These are phyloP conservation scores for Trachops cirrhosus DNA, from an alignment of 2,797 vertebrate species.

Conservation along the genomic window DNA sequence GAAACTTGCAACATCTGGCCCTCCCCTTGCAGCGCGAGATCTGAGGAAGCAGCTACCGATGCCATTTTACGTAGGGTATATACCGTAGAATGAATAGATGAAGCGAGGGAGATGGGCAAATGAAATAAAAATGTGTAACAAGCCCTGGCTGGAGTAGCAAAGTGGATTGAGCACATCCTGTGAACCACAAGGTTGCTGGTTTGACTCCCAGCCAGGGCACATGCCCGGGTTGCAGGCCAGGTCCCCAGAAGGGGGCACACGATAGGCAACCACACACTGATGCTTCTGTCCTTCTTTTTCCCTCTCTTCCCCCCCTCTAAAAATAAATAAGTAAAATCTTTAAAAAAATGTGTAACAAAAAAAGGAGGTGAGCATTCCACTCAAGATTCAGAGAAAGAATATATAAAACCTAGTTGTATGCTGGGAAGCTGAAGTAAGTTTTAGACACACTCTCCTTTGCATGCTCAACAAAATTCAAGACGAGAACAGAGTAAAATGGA, in stretches of 20 bases:
- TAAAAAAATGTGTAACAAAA: not conserved
- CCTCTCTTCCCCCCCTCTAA: too few species aligned
- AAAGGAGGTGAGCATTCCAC: not conserved
- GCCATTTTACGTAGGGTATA: not conserved
- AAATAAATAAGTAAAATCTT: not conserved
- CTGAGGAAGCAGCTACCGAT: not conserved
- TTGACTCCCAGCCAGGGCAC: too few species aligned
- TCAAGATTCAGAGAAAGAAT: not conserved
- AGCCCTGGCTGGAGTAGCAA: too few species aligned
- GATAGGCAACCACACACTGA: too few species aligned
- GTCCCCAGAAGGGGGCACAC: too few species aligned
- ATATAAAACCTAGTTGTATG: not conserved
- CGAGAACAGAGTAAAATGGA: not conserved
- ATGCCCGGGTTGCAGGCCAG: too few species aligned
- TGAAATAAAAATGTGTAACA: not conserved
- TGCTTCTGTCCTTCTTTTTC: too few species aligned
- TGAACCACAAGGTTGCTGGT: too few species aligned
- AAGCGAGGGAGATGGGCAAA: not conserved
- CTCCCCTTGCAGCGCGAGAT: not conserved
- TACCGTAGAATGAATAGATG: not conserved
- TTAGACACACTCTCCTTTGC: not conserved
- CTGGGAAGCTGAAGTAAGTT: not conserved
- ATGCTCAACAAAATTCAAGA: not conserved
- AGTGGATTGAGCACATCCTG: too few species aligned
- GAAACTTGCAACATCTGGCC: not conserved